These are phyloP conservation scores for Iguana delicatissima DNA, from an alignment of 2,797 vertebrate species.

Conservation along the genomic window DNA sequence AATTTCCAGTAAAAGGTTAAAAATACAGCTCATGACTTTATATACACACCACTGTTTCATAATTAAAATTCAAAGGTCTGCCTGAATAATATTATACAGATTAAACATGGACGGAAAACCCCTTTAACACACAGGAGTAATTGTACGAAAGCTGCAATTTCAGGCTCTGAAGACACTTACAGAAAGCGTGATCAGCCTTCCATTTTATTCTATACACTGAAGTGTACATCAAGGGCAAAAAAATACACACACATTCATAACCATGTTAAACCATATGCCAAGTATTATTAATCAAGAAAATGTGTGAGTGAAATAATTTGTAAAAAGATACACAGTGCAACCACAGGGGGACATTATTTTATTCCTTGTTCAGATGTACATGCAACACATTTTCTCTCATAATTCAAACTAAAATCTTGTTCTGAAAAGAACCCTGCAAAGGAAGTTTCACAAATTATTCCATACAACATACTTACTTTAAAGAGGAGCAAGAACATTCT, in stretches of 20 bases:
- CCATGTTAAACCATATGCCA: too few relatives aligned
- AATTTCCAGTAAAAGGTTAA: too few relatives aligned
- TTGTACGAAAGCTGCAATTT: neutral
- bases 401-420: neutral
- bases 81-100: too few relatives aligned
- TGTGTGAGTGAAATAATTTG: neutral
- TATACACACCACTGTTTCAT: too few relatives aligned
- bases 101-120: neutral
- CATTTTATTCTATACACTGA: neutral
- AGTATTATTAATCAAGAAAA: neutral
- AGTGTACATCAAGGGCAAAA: neutral
- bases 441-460: neutral
- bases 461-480: accelerated
- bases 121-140: neutral
- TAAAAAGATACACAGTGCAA: neutral
- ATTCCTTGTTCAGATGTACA: neutral
- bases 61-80: too few relatives aligned
- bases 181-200: neutral
- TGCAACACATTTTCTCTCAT: neutral
- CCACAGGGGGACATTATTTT: neutral
- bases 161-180: neutral
- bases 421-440: neutral
- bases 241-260: neutral
- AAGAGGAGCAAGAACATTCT: neutral
- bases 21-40: too few relatives aligned